Percentiles rank a stretch among this genome's conserved stretches.
These are phyloP conservation scores for Gasterosteus nipponicus DNA, from an alignment of 2,113 vertebrate species.

Conservation along the genomic window DNA sequence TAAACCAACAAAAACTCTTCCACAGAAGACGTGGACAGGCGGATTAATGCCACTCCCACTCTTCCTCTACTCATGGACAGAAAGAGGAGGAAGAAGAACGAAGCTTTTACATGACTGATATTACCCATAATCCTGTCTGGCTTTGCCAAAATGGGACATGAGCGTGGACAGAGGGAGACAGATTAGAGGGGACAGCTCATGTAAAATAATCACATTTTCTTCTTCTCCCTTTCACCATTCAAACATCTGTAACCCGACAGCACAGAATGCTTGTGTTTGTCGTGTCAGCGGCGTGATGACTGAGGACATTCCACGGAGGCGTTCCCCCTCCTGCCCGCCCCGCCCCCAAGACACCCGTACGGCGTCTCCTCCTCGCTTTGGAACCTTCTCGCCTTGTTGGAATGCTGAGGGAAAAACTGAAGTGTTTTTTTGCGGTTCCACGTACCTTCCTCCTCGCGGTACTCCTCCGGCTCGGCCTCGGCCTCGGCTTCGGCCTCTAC, in stretches of 20 bases:
- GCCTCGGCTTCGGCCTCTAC: constrained; percentile 71
- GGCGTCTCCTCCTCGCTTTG: no score
- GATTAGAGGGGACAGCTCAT: constrained; percentile 43
- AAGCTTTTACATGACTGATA: constrained; percentile 62
- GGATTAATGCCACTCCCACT: constrained; percentile 35
- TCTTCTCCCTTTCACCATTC: constrained; percentile 47
- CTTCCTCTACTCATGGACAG: constrained; percentile 43
- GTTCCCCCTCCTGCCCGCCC: no score
- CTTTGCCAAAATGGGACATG: constrained; percentile 15
- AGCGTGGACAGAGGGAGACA: constrained; percentile 6
- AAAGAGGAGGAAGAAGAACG: constrained; percentile 46
- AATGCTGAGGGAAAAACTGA: constrained; percentile 10
- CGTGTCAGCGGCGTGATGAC: constrained; percentile 27
- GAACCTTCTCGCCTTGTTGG: no score
- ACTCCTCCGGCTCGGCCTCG: constrained; percentile 69
- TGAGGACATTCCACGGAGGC: background rate
- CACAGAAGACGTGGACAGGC: background rate
- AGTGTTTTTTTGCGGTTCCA: constrained; percentile 44
- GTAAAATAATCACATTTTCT: constrained; percentile 43
- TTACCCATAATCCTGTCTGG: constrained; percentile 25
- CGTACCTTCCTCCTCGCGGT: constrained; percentile 86
- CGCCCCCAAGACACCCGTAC: no score
- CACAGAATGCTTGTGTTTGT: constrained; percentile 24
- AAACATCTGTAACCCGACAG: constrained; percentile 25
- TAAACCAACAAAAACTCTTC: background rate